Evolutionary conservation across 2,113 vertebrate genomes (phyloP), one percentile per base, ranked within the genome.

Genomic region (Gadus macrocephalus): DNA sequence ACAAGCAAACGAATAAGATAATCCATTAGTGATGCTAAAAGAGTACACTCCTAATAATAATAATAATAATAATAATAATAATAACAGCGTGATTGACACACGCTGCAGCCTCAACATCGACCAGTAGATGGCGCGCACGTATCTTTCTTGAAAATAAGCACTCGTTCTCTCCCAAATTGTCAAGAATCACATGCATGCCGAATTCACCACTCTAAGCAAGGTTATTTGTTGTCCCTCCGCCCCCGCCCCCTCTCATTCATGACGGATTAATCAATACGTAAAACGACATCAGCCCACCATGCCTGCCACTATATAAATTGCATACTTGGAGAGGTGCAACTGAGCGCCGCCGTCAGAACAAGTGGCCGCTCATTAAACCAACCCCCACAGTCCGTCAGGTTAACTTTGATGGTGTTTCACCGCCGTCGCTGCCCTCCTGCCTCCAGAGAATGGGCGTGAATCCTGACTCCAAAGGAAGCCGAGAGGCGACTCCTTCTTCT

Each of bases 401-500:
- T 28, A 42, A 76, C 72, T 79, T 84, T 63, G 66, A 71, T 69
- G 64, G 75, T 81, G 81, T 77, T 69, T 72, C 58, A 60, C 75
- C 81, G 79, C 80, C 69, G 68, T 67, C 79, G 70, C 77, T 76
- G 67, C 73, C 64, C 63, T 71, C 74, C 69, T 75, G 76, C 82
- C 86, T 80, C 79, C 86, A 75, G 92, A 94, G 89, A 91, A 90
- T 91, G 95, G 93, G 93, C 92, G 89, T 93, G 92, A 91, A 78
- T 87, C 85, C 76, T 78, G 82, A 75, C 81, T 88, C 76, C 81
- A 85, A 91, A 89, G 91, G 88, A 89, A 89, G 85, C 90, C 87
- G 79, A 88, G 89, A 92, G 92, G 90, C 84, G 86, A 89, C 72
- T 89, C 87, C 82, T 90, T 90, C 90, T 89, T 88, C 42, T 49